Evolutionary conservation across 1,140 invertebrate genomes (phyloP).

Genomic region (Tenebrio molitor): DNA sequence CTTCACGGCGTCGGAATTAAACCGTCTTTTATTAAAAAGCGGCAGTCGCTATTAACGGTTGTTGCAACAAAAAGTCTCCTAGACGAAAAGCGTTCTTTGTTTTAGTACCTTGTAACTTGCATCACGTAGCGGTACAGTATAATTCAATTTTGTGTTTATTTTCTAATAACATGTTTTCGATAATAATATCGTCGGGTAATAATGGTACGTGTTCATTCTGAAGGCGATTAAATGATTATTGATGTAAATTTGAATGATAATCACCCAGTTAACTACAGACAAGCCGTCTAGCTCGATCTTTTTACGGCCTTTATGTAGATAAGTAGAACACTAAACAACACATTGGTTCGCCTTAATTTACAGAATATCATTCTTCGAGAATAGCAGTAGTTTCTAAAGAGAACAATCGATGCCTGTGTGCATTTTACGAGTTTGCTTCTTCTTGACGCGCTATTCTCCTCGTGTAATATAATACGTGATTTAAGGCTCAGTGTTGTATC

Average conservation of each 20-base stretch:
- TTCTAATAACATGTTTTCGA: constrained; percentile 2
- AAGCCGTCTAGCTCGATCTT: constrained; percentile 28
- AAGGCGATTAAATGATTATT: constrained; percentile 26
- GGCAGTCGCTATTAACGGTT: constrained; percentile 18
- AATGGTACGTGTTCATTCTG: constrained; percentile 11
- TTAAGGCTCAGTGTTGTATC: constrained; percentile 1
- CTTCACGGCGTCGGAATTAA: constrained; percentile 21
- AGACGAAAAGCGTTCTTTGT: constrained; percentile 13
- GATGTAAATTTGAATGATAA: constrained; percentile 34
- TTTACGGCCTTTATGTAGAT: constrained; percentile 23
- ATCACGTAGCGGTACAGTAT: constrained; percentile 13
- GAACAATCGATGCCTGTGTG: constrained; percentile 9
- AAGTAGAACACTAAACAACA: constrained; percentile 16
- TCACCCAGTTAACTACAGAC: constrained; percentile 25
- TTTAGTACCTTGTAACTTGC: constrained; percentile 3
- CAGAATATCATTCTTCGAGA: background rate
- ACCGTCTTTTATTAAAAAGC: constrained; percentile 23
- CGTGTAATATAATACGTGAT: constrained; percentile 12
- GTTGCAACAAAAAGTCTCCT: background rate
- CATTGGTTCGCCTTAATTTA: constrained; percentile 17
- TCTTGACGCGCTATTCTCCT: constrained; percentile 2
- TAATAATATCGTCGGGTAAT: constrained; percentile 13
- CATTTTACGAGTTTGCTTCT: background rate
- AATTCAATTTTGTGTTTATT: constrained; percentile 31
- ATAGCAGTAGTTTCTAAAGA: background rate